phyloP scores from a whole-genome alignment of 2,797 vertebrate genomes.

The Falco rusticolus region DNA sequence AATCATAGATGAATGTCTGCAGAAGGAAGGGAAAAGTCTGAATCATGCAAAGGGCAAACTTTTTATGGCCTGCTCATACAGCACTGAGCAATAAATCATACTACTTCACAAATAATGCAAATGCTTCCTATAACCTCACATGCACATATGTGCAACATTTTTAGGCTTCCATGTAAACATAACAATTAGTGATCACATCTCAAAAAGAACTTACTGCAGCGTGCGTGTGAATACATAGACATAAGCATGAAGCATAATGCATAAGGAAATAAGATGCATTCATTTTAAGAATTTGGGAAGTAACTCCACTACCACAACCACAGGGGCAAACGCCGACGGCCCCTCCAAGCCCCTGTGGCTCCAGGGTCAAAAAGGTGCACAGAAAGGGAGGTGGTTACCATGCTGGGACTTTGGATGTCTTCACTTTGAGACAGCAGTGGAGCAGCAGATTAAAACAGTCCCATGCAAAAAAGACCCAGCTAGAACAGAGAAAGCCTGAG shows the following conservation, averaged over 20 bases:
- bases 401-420: background rate
- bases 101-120: slow-evolving; percentile 23
- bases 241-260: fast-evolving
- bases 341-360: background rate
- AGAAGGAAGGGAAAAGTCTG: background rate
- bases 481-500: background rate
- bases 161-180: slow-evolving; percentile 24
- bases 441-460: background rate
- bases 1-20: background rate
- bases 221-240: background rate
- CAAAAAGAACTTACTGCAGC: background rate
- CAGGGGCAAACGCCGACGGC: background rate
- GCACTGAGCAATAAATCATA: background rate
- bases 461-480: background rate
- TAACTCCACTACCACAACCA: background rate
- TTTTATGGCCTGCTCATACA: background rate
- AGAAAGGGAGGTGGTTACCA: background rate
- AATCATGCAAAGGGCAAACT: background rate
- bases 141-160: background rate
- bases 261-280: background rate
- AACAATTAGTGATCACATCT: slow-evolving; percentile 13
- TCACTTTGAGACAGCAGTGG: background rate
- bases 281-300: background rate
- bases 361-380: background rate
- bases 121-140: background rate